Evolutionary conservation across 2,113 vertebrate genomes (phyloP).

Genomic region (Lampris incognitus): DNA sequence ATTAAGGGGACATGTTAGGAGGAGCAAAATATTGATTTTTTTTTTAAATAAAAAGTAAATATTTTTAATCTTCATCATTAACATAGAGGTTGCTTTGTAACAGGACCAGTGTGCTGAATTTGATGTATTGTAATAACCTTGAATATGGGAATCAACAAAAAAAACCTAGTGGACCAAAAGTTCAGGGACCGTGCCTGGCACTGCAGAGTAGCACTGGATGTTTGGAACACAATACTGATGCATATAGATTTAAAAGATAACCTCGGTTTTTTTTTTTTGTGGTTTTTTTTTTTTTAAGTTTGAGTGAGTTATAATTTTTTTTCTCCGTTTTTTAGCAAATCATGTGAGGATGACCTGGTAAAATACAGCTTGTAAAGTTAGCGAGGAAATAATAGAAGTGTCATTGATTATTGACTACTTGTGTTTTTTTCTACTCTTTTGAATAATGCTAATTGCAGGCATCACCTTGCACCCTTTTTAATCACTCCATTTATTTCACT

Average conservation of each 20-base stretch:
- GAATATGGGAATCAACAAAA: neutral
- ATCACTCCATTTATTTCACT: neutral
- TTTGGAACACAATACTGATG: neutral
- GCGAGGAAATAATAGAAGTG: neutral
- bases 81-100: too few species aligned
- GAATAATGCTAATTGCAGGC: neutral
- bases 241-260: neutral
- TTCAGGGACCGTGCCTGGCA: neutral
- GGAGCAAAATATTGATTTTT: neutral
- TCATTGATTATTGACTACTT: neutral
- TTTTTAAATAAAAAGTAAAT: neutral
- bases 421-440: too few species aligned
- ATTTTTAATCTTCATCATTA: too few species aligned
- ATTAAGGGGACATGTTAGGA: neutral
- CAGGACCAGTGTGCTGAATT: too few species aligned
- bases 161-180: neutral
- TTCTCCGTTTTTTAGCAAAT: too few species aligned
- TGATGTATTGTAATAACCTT: neutral
- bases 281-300: too few species aligned
- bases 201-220: too few species aligned
- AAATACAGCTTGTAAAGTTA: neutral
- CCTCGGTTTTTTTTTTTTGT: too few species aligned
- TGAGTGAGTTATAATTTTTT: too few species aligned
- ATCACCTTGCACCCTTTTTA: neutral
- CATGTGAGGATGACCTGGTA: too few species aligned